Percentiles rank a stretch among this genome's conserved stretches.
Evolutionary conservation across 2,797 vertebrate genomes (phyloP).

Genomic region (Chloroceryle amazona): DNA sequence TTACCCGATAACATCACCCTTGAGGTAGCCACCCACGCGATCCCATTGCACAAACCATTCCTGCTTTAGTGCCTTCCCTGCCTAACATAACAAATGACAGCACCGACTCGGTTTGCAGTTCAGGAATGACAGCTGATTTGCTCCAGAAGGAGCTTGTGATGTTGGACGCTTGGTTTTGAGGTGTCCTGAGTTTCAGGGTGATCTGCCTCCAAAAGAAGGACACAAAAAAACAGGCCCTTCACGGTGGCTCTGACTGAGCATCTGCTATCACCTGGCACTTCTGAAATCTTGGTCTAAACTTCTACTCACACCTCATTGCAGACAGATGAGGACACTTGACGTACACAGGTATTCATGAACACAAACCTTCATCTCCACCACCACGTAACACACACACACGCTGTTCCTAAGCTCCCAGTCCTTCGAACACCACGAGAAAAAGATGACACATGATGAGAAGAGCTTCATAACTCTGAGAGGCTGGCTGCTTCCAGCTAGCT

Average conservation of each 20-base stretch:
- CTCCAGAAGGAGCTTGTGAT: neutral
- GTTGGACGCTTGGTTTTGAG: neutral
- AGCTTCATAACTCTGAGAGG: neutral
- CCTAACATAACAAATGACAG: constrained; percentile 15
- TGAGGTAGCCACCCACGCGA: constrained; percentile 17
- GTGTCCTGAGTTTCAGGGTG: neutral
- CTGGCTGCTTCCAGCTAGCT: neutral
- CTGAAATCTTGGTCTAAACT: neutral
- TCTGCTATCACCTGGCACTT: neutral
- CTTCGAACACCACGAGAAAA: neutral
- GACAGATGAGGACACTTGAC: neutral
- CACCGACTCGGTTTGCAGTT: neutral
- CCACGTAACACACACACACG: neutral
- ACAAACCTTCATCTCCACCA: neutral
- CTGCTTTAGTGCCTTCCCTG: neutral
- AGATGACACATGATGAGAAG: neutral
- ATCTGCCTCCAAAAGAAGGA: neutral
- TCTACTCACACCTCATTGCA: neutral
- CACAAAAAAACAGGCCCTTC: neutral
- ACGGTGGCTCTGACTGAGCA: neutral
- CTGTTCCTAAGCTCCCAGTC: neutral
- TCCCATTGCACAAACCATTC: neutral
- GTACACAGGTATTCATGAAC: neutral
- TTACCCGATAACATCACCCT: neutral
- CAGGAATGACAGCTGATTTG: neutral